Conservation (phyloP, 1,140 invertebrate genomes). For the Rhysida immarginata region DNA sequence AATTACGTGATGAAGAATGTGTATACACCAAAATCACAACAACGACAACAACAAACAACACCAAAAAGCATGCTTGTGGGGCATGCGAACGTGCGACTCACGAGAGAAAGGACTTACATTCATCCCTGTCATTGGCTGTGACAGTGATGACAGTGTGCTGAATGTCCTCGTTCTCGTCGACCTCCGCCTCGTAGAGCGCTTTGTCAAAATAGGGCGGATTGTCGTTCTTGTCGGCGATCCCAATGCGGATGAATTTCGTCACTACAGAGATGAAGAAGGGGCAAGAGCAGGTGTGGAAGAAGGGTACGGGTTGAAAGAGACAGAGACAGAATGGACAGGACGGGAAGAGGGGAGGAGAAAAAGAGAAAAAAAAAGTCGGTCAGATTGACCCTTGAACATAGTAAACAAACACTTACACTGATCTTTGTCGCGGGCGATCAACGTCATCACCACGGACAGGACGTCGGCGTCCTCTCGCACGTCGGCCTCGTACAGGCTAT, state of each 20-base stretch:
- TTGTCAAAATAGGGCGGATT: constrained; percentile 95
- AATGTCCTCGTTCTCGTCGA: constrained; percentile 94
- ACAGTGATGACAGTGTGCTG: constrained; percentile 91
- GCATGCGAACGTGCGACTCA: neutral
- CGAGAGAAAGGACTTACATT: constrained; percentile 86
- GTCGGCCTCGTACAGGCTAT: constrained; percentile 22
- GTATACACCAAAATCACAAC: neutral
- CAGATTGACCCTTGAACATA: no score
- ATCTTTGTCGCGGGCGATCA: constrained; percentile 5
- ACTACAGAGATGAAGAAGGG: constrained; percentile 22
- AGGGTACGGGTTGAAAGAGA: neutral
- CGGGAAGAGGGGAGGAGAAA: constrained; percentile 7
- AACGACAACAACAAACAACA: neutral
- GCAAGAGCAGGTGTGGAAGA: constrained; percentile 2
- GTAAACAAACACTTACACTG: constrained; percentile 5
- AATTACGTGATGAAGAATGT: neutral
- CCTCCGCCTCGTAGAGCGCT: constrained; percentile 84
- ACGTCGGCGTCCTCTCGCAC: constrained; percentile 23
- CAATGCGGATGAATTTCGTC: constrained; percentile 38
- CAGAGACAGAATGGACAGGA: constrained; percentile 8
- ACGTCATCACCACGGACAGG: constrained; percentile 1
- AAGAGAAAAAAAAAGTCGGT: constrained; percentile 6
- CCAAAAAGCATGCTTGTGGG: neutral
- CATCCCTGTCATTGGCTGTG: constrained; percentile 94
- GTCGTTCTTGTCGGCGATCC: constrained; percentile 77